Base-by-base conservation (phyloP, 1,140 invertebrate genomes). In the Apis laboriosa region DNA sequence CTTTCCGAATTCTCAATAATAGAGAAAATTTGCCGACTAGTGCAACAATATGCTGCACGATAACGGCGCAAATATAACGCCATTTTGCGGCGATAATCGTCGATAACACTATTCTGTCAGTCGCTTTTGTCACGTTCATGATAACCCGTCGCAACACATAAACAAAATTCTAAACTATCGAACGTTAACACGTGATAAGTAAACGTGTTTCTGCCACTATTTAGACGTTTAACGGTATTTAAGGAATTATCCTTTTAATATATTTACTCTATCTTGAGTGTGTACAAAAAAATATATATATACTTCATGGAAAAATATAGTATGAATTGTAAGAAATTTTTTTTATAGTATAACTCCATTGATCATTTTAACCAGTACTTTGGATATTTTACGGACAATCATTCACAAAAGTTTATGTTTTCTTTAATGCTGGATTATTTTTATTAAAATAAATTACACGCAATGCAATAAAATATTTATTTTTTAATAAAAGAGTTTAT, bases 71-170 rank as follows among this genome's bases (percentile, higher is more conserved):
- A 63, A 68, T 55, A 63, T 80, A 82, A 61, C 75, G 80, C 68
- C 28, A 63, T 77, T 83, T 83, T 34, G 49, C 56, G 21, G 60
- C 58, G 75, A 75, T 83, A 78, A 85, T 79, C 71, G 56, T 72
- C 77, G 84, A 85, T 82, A 82, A 83, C 34, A 56, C 56, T 9
- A 49, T 21, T 43, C 64, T 68, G 66, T 12, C 55, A 53, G 58
- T 51, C 49, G 24, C 28, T 43, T 58, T 61, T 75, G 73, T 63
- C 74, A 58, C 60, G 51, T 34, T 77, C 13, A 24, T 21, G 83
- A 84, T 84, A 84, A 81, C 67, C 60, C 75, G 79, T 28, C 28
- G n/a, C 53, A 34, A 77, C 81, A 64, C 5, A 75, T 83, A 67
- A 80, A 84, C 58, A 78, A 77, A 77, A n/a, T 24, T n/a, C 60